Evolutionary conservation across 2,113 vertebrate species (phyloP).

Genomic region (Smithornis capensis): DNA sequence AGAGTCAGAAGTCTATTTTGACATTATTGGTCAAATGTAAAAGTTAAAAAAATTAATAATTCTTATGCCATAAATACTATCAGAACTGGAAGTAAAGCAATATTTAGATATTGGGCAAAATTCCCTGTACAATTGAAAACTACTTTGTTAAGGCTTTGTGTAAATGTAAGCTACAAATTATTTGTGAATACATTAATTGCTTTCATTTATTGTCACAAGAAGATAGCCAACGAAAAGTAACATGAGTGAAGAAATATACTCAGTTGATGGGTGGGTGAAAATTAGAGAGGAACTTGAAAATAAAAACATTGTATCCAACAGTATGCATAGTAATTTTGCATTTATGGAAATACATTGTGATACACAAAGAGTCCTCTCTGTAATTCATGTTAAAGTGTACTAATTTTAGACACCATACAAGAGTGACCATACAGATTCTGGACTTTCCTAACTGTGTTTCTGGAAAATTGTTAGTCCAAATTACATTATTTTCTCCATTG

Average conservation of each 20-base stretch:
- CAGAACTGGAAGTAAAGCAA: background rate
- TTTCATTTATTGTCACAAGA: background rate
- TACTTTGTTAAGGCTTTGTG: background rate
- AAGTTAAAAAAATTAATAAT: background rate
- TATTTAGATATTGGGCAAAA: background rate
- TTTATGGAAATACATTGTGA: background rate
- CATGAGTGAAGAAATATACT: background rate
- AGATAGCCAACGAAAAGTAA: background rate
- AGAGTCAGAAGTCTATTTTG: background rate
- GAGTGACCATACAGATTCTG: background rate
- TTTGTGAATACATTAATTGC: background rate
- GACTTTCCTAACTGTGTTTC: background rate
- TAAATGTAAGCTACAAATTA: background rate
- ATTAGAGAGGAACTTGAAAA: background rate
- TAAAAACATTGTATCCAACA: background rate
- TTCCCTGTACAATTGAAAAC: background rate
- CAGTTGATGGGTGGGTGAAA: background rate
- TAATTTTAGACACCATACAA: background rate
- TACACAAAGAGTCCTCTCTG: background rate
- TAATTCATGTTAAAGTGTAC: background rate
- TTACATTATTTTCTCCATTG: background rate
- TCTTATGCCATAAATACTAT: background rate
- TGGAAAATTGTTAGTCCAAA: background rate
- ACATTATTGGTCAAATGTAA: background rate
- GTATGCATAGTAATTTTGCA: background rate